Conservation (phyloP, 2,888 invertebrate species). For the Cristatella mucedo region DNA sequence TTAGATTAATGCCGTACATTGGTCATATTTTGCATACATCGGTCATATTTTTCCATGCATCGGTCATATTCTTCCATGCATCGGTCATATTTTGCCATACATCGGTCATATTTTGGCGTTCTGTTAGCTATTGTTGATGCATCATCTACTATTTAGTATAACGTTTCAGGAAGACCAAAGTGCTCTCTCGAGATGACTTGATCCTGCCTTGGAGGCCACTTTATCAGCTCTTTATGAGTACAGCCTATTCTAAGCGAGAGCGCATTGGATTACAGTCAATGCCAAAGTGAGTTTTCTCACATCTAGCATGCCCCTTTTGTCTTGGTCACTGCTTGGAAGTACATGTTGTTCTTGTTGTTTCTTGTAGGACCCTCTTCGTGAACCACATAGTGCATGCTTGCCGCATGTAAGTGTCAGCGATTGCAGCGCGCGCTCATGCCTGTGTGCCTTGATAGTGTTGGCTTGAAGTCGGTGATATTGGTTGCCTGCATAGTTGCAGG, state of each 20-base stretch:
- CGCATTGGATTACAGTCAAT: slow-evolving; percentile 24
- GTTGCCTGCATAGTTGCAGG: no score
- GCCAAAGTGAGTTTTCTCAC: slow-evolving; percentile 26
- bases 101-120: not conserved
- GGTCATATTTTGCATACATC: not conserved
- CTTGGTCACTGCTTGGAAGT: no score
- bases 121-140: not conserved
- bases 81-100: not conserved
- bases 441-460: no score
- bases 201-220: slow-evolving; percentile 70
- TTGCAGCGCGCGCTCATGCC: no score
- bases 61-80: not conserved
- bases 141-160: not conserved
- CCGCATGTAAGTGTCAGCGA: no score
- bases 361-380: no score
- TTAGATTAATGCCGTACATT: slow-evolving; percentile 1
- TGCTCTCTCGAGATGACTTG: slow-evolving; percentile 62
- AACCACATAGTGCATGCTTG: no score
- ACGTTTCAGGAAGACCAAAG: slow-evolving; percentile 51
- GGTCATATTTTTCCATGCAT: not conserved
- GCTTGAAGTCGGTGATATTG: no score
- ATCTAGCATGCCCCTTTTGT: no score
- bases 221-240: slow-evolving; percentile 46
- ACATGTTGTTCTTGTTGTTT: no score
- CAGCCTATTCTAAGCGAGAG: slow-evolving; percentile 27